phyloP scores from a whole-genome alignment of 2,888 invertebrate genomes.

The Eretmocerus hayati region DNA sequence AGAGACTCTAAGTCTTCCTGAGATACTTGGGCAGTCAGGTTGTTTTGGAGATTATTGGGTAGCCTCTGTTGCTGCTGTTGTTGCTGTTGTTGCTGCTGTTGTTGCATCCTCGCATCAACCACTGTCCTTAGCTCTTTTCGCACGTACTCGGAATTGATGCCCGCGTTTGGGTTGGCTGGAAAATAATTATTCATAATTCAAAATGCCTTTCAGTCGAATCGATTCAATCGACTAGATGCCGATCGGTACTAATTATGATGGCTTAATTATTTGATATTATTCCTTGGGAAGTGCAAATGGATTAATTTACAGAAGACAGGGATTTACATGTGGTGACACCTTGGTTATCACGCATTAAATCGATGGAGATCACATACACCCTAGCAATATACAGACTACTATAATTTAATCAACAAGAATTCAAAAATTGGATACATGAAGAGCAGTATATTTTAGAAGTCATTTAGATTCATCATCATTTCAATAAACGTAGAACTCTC shows the following conservation, averaged over 20 bases:
- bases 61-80: slow-evolving; percentile 42
- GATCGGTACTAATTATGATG: slow-evolving; percentile 12
- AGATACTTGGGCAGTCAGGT: slow-evolving; percentile 45
- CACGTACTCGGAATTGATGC: slow-evolving; percentile 78
- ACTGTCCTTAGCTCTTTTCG: slow-evolving; percentile 84
- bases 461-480: too few species aligned
- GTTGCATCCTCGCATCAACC: slow-evolving; percentile 70
- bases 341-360: slow-evolving; percentile 8
- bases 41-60: slow-evolving; percentile 44
- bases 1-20: slow-evolving; percentile 66
- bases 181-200: slow-evolving; percentile 14
- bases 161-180: slow-evolving; percentile 52
- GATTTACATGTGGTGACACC: background rate
- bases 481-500: too few species aligned
- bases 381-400: slow-evolving; percentile 5
- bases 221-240: slow-evolving; percentile 8
- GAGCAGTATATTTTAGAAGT: too few species aligned
- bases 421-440: too few species aligned
- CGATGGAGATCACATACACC: slow-evolving; percentile 15
- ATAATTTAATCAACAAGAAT: background rate
- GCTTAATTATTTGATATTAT: slow-evolving; percentile 14
- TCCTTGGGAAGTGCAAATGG: slow-evolving; percentile 14
- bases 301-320: slow-evolving; percentile 17
- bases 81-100: slow-evolving; percentile 46
- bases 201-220: too few species aligned